phyloP scores from a whole-genome alignment of 2,113 vertebrate genomes.

The Ceratotherium simum region DNA sequence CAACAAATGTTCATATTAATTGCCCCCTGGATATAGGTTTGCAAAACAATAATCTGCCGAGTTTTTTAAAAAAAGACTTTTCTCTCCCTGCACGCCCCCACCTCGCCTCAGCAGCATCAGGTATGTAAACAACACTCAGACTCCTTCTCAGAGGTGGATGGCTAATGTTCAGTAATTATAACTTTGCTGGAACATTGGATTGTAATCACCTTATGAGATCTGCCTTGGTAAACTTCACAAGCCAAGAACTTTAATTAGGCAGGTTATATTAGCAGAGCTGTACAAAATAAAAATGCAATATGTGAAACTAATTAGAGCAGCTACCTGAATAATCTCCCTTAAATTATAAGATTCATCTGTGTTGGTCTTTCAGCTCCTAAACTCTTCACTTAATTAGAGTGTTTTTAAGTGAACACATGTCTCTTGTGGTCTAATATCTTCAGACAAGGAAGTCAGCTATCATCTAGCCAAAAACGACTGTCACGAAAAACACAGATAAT shows the following conservation, averaged over 20 bases:
- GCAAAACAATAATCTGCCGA: slow-evolving; percentile 57
- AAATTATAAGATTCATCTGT: slow-evolving; percentile 72
- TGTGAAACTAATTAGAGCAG: slow-evolving; percentile 69
- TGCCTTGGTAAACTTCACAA: slow-evolving; percentile 59
- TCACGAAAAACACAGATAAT: background rate
- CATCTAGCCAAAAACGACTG: slow-evolving; percentile 35
- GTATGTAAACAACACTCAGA: slow-evolving; percentile 11
- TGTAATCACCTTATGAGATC: slow-evolving; percentile 59
- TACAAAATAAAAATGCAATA: slow-evolving; percentile 65
- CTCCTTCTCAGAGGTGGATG: slow-evolving; percentile 12
- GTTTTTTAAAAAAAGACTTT: background rate
- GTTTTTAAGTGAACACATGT: slow-evolving; percentile 63
- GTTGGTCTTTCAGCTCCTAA: slow-evolving; percentile 61
- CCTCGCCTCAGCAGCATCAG: background rate
- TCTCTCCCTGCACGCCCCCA: background rate
- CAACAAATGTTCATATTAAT: slow-evolving; percentile 49
- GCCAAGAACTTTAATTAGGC: slow-evolving; percentile 61
- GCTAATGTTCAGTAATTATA: slow-evolving; percentile 51
- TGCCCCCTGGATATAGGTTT: background rate
- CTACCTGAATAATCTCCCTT: slow-evolving; percentile 76
- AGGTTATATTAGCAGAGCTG: slow-evolving; percentile 59
- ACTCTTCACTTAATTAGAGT: slow-evolving; percentile 71
- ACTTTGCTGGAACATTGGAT: slow-evolving; percentile 59
- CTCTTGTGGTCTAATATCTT: slow-evolving; percentile 48
- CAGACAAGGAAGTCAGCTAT: slow-evolving; percentile 42